A percentile compares a stretch with the other conserved stretches of the same genome.
Conservation (phyloP, 2,888 invertebrate species). For the Candidula unifasciata region DNA sequence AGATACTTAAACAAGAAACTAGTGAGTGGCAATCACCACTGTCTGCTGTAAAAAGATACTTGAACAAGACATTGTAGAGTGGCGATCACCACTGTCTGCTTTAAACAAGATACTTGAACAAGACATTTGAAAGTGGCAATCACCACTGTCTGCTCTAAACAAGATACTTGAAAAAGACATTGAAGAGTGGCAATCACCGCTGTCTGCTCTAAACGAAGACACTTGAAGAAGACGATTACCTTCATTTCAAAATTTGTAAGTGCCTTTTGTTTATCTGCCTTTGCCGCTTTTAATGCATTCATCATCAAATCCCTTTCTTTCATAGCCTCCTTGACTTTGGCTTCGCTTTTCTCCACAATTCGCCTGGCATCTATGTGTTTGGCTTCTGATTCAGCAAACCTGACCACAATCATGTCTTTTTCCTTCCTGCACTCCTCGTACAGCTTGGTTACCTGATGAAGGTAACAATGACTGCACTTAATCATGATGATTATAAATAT, state of each 20-base stretch:
- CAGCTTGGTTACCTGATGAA: constrained; percentile 68
- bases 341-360: constrained; percentile 68
- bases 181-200: too few relatives aligned
- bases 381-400: constrained; percentile 77
- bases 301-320: constrained; percentile 71
- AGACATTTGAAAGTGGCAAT: too few relatives aligned
- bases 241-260: constrained; percentile 68
- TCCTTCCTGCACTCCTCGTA: constrained; percentile 73
- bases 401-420: constrained; percentile 77
- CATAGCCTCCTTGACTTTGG: constrained; percentile 68
- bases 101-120: too few relatives aligned
- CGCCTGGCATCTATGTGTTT: constrained; percentile 73
- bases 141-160: too few relatives aligned
- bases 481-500: neutral
- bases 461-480: neutral
- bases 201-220: too few relatives aligned
- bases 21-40: too few relatives aligned
- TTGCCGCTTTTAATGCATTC: constrained; percentile 68
- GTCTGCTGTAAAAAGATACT: too few relatives aligned
- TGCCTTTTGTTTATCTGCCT: constrained; percentile 70
- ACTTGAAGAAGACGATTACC: constrained; percentile 57
- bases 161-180: too few relatives aligned
- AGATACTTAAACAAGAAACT: too few relatives aligned
- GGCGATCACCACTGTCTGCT: too few relatives aligned
- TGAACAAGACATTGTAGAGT: too few relatives aligned